A percentile compares a stretch with the other conserved stretches of the same genome.
Evolutionary conservation across 2,888 invertebrate genomes (phyloP).

Genomic region (Brachyptera putata): DNA sequence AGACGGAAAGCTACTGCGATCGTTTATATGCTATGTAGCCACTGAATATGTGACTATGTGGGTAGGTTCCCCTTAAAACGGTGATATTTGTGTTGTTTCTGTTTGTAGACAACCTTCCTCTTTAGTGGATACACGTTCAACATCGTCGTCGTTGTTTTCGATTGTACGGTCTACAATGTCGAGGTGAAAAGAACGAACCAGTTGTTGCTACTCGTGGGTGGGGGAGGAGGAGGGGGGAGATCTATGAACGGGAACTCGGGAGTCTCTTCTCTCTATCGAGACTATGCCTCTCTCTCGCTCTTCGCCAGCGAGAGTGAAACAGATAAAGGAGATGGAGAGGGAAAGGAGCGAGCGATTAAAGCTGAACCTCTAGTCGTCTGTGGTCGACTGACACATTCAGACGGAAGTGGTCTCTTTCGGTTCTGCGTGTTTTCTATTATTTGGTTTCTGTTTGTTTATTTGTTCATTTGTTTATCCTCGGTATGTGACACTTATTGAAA

Average conservation of each 20-base stretch:
- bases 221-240: slow-evolving; percentile 6
- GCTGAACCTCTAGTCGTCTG: slow-evolving; percentile 1
- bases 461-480: no score
- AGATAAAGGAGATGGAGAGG: slow-evolving; percentile 9
- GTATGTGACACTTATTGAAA: no score
- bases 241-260: slow-evolving; percentile 3
- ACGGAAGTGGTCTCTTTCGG: no score
- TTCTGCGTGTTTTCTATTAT: no score
- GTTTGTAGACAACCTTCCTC: no score
- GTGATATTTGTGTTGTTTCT: no score
- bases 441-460: no score
- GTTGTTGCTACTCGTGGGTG: not conserved
- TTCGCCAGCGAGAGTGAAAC: not conserved
- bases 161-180: slow-evolving; percentile 21
- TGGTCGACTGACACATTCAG: no score
- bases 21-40: no score
- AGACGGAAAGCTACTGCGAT: no score
- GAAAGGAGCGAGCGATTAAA: slow-evolving; percentile 18
- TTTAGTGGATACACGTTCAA: not conserved
- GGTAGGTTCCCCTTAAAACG: no score
- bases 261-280: not conserved
- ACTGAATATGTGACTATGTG: no score
- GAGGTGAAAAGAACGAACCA: slow-evolving; percentile 19
- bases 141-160: slow-evolving; percentile 1
- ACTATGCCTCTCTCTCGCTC: not conserved